Evolutionary conservation across 2,113 vertebrate species (phyloP).

Genomic region (Rattus norvegicus): GRCr8 NC_086031.1:98954001-98954500

Average conservation of each 20-base stretch:
- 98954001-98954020: not conserved
- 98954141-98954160: not conserved
- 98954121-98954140: not conserved
- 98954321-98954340: accelerated
- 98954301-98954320: not conserved
- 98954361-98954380: too few species aligned
- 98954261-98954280: not conserved
- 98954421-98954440: too few species aligned
- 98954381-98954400: accelerated
- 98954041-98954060: not conserved
- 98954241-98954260: not conserved
- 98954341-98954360: not conserved
- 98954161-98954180: slow-evolving; percentile 61
- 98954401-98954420: not conserved
- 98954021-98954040: not conserved
- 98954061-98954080: accelerated
- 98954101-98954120: not conserved
- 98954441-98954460: not conserved
- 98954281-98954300: too few species aligned
- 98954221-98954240: not conserved
- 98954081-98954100: too few species aligned
- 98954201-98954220: not conserved
- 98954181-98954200: not conserved
- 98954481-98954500: not conserved
- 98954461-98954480: not conserved